Base-by-base conservation (phyloP, 2,113 vertebrate species). In the Trachemys scripta region DNA sequence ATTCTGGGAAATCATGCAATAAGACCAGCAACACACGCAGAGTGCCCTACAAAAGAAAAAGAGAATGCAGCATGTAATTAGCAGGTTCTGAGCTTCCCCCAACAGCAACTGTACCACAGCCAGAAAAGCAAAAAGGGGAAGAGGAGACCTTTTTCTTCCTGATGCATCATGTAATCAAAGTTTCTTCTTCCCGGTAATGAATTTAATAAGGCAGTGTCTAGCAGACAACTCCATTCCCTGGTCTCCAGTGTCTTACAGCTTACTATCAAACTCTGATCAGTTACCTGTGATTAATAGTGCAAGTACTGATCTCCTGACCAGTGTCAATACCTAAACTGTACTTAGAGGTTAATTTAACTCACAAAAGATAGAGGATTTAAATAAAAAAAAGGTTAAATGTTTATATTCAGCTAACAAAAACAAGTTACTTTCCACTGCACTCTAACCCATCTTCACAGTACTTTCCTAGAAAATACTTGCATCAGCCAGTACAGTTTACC, bases 1-100 rank as follows among this genome's bases (percentile, higher is more conserved):
- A 99, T 98, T 99, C 99, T 82, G 99, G 99, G 98, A 99, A 99
- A 97, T 99, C 99, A 79, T 99, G 99, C 96, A 99, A 97, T 97
- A 99, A 98, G 90, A 99, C 99, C 92, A 99, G 98, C 93, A 99
- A 98, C 96, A 99, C 99, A 96, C 99, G 99, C 94, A 99, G 98
- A 82, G 99, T 99, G 92, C 99, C 99, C 99, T 99, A 85, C 83
- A 90, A 92, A 94, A 85, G 16, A 42, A 89, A 89, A 92, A 62
- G 1, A 57, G 42, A 4, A 59, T 6, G 16, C 31, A 25, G 4
- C 45, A 56, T 4, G n/a, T 1, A 2, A 8, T 27, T 84, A 56
- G 45, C 1, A 4, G 7, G 9, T 49, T 5, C 45, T 76, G 27
- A 25, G 42, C n/a, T 4, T 57, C 38, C 35, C 35, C 16, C 80